Base-by-base conservation (phyloP, 2,888 invertebrate genomes). In the Calameuta idolon region DNA sequence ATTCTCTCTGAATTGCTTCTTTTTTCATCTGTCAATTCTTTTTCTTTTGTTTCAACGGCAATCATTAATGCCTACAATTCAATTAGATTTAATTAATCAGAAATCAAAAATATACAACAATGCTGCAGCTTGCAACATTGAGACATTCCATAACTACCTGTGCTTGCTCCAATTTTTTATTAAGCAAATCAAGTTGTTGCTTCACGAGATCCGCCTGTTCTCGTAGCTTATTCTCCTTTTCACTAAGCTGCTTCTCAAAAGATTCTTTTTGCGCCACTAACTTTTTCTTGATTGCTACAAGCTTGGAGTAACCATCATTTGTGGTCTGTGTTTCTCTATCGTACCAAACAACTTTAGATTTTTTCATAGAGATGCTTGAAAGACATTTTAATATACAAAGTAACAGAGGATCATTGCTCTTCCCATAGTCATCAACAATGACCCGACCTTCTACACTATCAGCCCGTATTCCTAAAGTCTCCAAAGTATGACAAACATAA, bases 391-490 rank as follows among this genome's bases (percentile, higher is more conserved):
- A 81, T 80, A 91, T 88, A 71, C 90, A 90, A 30, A 91, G 82
- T 4, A 91, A 80, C 34, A 91, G 80, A 1, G 90, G 88, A 40
- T 84, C 77, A 69, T 90, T 87, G 69, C 81, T 86, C 9, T 85
- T 83, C 4, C 80, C 69, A 68, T 91, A 91, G n/a, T 89, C 84
- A 0, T 85, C 85, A 74, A 90, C 80, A 77, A 91, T 88, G 31
- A 83, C 83, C 77, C 83, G 83, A 12, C 91, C 90, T 76, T 86
- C 85, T 0, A 83, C 34, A 55, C 86, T 87, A 1, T 83, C 80
- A 0, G 88, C 87, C 77, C 85, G 83, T 74, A 91, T 90, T 69
- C 91, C 91, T 55, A 91, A 77, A 1, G 90, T 90, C 83, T 91
- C 90, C 40, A 91, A 81, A 3, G 85, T 86, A 71, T 91, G 91